Conservation (phyloP, 2,888 invertebrate genomes). For the Tenthredo livida region DNA sequence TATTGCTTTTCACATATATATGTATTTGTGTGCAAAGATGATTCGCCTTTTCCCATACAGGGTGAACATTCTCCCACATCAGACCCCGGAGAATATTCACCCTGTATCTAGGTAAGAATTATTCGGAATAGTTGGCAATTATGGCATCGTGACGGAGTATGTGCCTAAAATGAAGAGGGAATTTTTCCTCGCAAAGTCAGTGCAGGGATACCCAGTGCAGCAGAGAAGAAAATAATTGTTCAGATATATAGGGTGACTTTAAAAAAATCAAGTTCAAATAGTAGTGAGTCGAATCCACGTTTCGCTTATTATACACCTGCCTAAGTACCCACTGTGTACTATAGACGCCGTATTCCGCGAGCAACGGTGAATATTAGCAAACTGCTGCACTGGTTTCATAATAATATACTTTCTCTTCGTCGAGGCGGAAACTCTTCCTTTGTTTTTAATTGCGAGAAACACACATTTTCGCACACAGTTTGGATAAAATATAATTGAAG, state of each 20-base stretch:
- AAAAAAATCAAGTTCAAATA: not conserved
- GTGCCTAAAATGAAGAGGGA: no score
- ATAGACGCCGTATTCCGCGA: not conserved
- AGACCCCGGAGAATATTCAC: no score
- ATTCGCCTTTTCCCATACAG: not conserved
- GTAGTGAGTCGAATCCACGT: not conserved
- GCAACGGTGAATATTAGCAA: not conserved
- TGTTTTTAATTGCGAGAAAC: not conserved
- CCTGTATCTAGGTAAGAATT: no score
- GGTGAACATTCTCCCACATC: no score
- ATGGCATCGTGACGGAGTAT: no score
- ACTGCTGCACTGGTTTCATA: not conserved
- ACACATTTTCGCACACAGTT: not conserved
- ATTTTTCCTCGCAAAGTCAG: no score
- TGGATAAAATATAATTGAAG: not conserved
- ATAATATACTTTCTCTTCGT: conserved; percentile 14
- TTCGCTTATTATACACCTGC: not conserved
- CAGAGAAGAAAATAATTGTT: not conserved
- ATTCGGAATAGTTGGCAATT: no score
- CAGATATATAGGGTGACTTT: not conserved
- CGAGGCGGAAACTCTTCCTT: not conserved
- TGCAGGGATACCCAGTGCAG: not conserved
- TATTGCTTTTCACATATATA: not conserved
- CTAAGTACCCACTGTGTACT: not conserved
- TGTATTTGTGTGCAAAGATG: not conserved